Percentiles rank a stretch among this genome's conserved stretches.
Evolutionary conservation across 2,888 invertebrate genomes (phyloP).

Genomic region (Gari tellinella): DNA sequence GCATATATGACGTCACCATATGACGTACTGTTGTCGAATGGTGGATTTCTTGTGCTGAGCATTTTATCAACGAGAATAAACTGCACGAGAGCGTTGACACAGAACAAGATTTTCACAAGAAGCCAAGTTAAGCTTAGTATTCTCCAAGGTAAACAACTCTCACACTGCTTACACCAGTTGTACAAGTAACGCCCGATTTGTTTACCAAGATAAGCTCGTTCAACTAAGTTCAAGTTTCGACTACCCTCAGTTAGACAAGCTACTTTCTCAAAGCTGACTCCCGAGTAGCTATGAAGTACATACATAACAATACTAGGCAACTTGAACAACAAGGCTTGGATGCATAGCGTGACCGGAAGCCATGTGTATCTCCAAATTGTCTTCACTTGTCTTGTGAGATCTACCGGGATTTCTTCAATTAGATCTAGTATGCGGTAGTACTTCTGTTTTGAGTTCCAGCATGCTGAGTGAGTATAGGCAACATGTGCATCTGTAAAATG

Average conservation of each 20-base stretch:
- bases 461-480: constrained; percentile 13
- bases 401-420: neutral
- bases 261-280: constrained; percentile 49
- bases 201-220: constrained; percentile 39
- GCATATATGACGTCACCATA: constrained; percentile 50
- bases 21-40: constrained; percentile 46
- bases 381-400: too few relatives aligned
- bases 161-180: too few relatives aligned
- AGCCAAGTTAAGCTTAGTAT: constrained; percentile 40
- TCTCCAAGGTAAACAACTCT: constrained; percentile 52
- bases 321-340: constrained; percentile 57
- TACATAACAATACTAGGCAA: constrained; percentile 41
- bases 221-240: constrained; percentile 28
- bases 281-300: constrained; percentile 35
- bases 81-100: constrained; percentile 44
- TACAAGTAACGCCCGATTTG: constrained; percentile 48
- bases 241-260: constrained; percentile 42
- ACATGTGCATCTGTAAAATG: constrained; percentile 15
- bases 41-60: constrained; percentile 30
- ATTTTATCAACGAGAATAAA: constrained; percentile 30
- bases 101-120: constrained; percentile 43
- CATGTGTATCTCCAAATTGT: constrained; percentile 46
- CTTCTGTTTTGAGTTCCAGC: constrained; percentile 47
- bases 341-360: constrained; percentile 45
- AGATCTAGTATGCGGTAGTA: neutral